Percentiles rank a stretch among this genome's conserved stretches.
phyloP scores from a whole-genome alignment of 2,888 invertebrate genomes.

The Salpingus planirostris region DNA sequence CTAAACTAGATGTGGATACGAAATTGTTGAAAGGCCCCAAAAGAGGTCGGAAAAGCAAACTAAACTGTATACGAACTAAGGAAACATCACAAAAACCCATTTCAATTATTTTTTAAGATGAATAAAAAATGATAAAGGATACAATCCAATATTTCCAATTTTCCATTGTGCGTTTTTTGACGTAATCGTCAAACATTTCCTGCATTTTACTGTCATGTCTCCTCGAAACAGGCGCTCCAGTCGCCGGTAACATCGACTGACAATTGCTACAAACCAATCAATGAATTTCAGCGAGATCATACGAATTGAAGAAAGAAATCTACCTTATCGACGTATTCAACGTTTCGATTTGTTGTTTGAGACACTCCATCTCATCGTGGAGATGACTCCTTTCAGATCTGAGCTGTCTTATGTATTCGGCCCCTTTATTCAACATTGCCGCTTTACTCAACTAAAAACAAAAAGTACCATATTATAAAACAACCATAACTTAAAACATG shows the following conservation, averaged over 20 bases:
- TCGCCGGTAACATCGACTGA: constrained; percentile 90
- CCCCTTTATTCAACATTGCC: constrained; percentile 93
- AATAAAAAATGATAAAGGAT: constrained; percentile 50
- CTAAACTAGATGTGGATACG: constrained; percentile 84
- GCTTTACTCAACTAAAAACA: constrained; percentile 74
- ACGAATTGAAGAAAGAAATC: constrained; percentile 1
- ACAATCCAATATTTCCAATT: constrained; percentile 99
- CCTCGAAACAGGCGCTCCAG: constrained; percentile 87
- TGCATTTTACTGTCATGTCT: constrained; percentile 84
- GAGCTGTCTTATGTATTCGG: constrained; percentile 87
- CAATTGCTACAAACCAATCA: constrained; percentile 57
- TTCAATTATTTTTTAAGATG: constrained; percentile 1
- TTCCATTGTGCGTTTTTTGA: constrained; percentile 72
- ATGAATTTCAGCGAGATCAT: not conserved
- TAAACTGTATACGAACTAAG: constrained; percentile 63
- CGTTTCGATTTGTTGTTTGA: constrained; percentile 82
- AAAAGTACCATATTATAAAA: too few species aligned
- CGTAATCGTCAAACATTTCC: constrained; percentile 90
- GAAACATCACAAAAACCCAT: constrained; percentile 29
- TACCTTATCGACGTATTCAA: constrained; percentile 88
- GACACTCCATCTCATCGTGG: constrained; percentile 81
- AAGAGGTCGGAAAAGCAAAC: constrained; percentile 81
- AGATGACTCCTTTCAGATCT: constrained; percentile 76
- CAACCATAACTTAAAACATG: too few species aligned
- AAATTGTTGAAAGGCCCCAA: constrained; percentile 85